Evolutionary conservation across 2,797 vertebrate species (phyloP).

Genomic region (Lacerta agilis): DNA sequence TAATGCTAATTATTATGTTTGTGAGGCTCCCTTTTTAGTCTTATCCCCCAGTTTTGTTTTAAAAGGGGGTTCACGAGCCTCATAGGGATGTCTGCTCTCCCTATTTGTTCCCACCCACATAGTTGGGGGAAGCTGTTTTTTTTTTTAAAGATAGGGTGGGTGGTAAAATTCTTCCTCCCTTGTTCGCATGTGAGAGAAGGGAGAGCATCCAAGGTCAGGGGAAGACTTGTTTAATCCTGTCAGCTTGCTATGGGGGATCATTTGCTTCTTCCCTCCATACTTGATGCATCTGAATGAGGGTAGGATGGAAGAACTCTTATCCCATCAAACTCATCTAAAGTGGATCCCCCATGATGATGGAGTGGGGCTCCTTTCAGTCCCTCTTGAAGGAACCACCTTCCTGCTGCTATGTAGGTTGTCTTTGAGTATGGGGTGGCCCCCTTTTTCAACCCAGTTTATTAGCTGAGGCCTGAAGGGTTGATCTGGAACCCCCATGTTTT

Average conservation of each 20-base stretch:
- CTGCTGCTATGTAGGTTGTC: neutral
- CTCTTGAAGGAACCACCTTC: neutral
- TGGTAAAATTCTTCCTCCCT: neutral
- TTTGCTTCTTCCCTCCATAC: neutral
- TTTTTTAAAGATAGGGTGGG: neutral
- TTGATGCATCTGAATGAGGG: neutral
- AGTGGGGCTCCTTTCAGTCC: neutral
- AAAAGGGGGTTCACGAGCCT: neutral
- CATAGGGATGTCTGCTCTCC: neutral
- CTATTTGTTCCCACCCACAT: no score
- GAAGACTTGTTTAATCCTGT: neutral
- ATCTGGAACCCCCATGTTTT: neutral
- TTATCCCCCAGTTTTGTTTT: neutral
- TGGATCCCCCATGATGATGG: neutral
- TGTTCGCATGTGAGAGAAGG: neutral
- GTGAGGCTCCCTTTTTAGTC: neutral
- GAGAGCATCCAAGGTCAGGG: conserved; percentile 3
- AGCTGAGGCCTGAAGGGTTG: no score
- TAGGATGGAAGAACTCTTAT: neutral
- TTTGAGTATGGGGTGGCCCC: neutral
- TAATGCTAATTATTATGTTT: neutral
- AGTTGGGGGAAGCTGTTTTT: neutral
- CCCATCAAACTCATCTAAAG: no score
- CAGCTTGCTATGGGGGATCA: neutral
- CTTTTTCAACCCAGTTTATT: no score